A percentile compares a stretch with the other conserved stretches of the same genome.
These are phyloP conservation scores for Microcebus griseorufus DNA, from an alignment of 2,113 vertebrate genomes.

Conservation along the genomic window DNA sequence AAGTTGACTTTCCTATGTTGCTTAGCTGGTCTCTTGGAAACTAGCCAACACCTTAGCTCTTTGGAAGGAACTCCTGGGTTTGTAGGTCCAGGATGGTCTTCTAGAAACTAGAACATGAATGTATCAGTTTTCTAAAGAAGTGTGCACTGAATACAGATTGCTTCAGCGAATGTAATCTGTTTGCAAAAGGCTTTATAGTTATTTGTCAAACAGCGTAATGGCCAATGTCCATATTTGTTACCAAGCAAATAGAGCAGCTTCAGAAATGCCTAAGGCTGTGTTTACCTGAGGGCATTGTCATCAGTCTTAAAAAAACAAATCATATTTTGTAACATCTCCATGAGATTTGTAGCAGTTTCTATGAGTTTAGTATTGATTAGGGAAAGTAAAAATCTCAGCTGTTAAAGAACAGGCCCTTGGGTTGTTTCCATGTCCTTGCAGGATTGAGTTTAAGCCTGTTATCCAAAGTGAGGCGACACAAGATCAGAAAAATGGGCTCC, in stretches of 20 bases:
- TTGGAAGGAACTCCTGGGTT: background rate
- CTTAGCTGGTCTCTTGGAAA: background rate
- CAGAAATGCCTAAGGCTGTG: slow-evolving; percentile 25
- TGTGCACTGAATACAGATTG: background rate
- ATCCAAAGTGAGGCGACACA: no score
- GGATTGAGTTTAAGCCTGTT: no score
- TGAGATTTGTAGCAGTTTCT: background rate
- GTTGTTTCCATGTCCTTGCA: no score
- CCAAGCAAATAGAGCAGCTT: background rate
- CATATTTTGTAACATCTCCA: background rate
- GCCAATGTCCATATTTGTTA: background rate
- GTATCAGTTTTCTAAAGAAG: background rate
- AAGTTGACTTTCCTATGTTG: background rate
- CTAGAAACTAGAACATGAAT: background rate
- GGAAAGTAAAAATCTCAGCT: background rate
- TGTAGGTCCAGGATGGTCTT: background rate
- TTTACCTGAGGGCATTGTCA: slow-evolving; percentile 21
- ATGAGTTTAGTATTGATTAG: background rate
- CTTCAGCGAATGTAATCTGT: background rate
- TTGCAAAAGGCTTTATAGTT: background rate
- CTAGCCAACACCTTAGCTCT: background rate
- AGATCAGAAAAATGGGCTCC: no score
- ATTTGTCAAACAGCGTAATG: background rate
- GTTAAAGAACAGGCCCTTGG: background rate
- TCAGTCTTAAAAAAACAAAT: slow-evolving; percentile 57